A percentile compares a stretch with the other conserved stretches of the same genome.
Evolutionary conservation across 2,797 vertebrate species (phyloP).

Genomic region (Labroides dimidiatus): DNA sequence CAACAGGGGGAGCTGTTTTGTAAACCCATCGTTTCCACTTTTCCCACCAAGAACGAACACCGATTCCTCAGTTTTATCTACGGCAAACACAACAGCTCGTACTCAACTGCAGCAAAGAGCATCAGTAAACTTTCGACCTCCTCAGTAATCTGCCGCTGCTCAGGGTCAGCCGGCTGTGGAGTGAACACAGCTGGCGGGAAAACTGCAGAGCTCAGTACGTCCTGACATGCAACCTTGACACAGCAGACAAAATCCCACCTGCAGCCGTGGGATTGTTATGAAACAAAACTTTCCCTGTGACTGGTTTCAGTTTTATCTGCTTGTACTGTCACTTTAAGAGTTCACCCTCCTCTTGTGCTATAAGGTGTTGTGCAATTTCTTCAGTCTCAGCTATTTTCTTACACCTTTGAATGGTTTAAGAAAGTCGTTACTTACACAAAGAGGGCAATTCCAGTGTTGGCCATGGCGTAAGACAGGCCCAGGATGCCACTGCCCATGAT

Average conservation of each 20-base stretch:
- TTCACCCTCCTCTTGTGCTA: no score
- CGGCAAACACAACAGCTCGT: conserved; percentile 27
- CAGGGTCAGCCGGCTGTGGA: conserved; percentile 32
- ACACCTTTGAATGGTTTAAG: no score
- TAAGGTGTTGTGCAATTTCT: no score
- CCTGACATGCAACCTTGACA: conserved; percentile 23
- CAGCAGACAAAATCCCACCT: conserved; percentile 48
- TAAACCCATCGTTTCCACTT: not conserved
- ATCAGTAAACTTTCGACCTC: conserved; percentile 25
- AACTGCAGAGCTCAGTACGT: conserved; percentile 2
- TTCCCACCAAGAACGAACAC: not conserved
- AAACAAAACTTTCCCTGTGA: not conserved
- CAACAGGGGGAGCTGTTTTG: conserved; percentile 22
- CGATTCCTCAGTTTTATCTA: conserved; percentile 20
- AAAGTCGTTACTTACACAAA: conserved; percentile 91
- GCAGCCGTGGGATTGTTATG: not conserved
- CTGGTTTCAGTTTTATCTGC: not conserved
- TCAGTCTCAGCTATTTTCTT: not conserved
- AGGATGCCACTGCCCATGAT: conserved; percentile 99
- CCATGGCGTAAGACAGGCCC: conserved; percentile 98
- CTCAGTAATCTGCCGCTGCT: conserved; percentile 20
- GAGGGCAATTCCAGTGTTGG: conserved; percentile 98
- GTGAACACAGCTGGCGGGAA: not conserved
- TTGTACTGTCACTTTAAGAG: no score
- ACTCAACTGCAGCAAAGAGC: not conserved